Percentiles rank a stretch among this genome's conserved stretches.
Conservation (phyloP, 2,888 invertebrate genomes). For the Oxyteleia sp. region DNA sequence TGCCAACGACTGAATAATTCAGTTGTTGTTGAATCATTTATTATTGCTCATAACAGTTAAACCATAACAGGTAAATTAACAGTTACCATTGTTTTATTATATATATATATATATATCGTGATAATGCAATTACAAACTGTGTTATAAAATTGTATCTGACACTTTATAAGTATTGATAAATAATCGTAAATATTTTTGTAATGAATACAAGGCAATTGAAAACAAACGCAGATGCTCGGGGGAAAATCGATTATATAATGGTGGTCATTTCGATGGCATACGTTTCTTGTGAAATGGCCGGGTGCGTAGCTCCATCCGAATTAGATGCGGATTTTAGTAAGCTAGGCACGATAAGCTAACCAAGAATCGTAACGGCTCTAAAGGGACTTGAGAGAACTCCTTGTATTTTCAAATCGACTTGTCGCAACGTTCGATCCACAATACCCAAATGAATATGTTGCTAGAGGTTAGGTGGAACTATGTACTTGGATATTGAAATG, state of each 20-base stretch:
- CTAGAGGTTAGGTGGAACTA: conserved; percentile 78
- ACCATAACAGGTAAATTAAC: no score
- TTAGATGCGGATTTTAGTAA: conserved; percentile 46
- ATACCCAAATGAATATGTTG: conserved; percentile 69
- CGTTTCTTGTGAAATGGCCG: conserved; percentile 6
- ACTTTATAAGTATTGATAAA: no score
- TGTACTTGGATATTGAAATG: conserved; percentile 84
- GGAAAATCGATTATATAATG: conserved; percentile 5
- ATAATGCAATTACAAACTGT: no score
- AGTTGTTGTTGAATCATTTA: no score
- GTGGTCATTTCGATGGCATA: conserved; percentile 10
- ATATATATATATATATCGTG: no score
- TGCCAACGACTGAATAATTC: no score
- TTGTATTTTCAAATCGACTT: conserved; percentile 57
- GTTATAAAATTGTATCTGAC: no score
- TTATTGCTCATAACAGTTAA: no score
- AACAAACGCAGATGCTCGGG: not conserved
- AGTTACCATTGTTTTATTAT: no score
- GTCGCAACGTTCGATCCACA: conserved; percentile 41
- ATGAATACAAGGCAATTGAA: not conserved
- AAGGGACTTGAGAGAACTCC: conserved; percentile 22
- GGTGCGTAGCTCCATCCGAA: conserved; percentile 29
- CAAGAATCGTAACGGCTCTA: conserved; percentile 42
- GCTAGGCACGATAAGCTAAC: conserved; percentile 44
- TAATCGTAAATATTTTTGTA: not conserved